These are phyloP conservation scores for Aramus guarauna DNA, from an alignment of 2,113 vertebrate genomes.

Conservation along the genomic window DNA sequence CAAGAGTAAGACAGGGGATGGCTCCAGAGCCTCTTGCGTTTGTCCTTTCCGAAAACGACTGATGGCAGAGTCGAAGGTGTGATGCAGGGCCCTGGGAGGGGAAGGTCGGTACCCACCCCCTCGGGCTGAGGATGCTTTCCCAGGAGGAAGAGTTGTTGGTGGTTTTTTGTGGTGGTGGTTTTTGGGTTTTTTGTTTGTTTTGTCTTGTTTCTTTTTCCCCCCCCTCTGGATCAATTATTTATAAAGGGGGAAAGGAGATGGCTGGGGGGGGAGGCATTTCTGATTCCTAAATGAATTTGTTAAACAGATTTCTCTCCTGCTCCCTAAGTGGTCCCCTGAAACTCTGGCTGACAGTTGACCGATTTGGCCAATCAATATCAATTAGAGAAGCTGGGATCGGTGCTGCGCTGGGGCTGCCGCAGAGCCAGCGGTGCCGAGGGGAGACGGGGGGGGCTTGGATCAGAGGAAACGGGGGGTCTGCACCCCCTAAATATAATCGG, in stretches of 20 bases:
- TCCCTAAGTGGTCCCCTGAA: slow-evolving; percentile 87
- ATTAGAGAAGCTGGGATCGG: slow-evolving; percentile 59
- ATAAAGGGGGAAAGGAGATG: slow-evolving; percentile 61
- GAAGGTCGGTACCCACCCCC: neutral
- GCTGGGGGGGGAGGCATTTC: neutral
- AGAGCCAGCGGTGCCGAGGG: neutral
- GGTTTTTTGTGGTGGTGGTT: neutral
- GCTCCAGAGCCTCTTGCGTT: neutral
- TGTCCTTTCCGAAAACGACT: neutral
- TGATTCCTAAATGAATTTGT: slow-evolving; percentile 89
- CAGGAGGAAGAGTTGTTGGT: neutral
- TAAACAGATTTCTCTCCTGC: slow-evolving; percentile 81
- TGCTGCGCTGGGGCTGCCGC: neutral
- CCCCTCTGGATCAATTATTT: slow-evolving; percentile 84
- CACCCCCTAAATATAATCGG: neutral
- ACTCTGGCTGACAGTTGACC: slow-evolving; percentile 89
- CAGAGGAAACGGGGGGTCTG: rapidly evolving
- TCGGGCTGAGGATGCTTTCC: neutral
- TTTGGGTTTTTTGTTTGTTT: no score
- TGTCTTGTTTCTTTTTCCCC: no score
- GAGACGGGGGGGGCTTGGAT: no score
- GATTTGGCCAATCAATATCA: slow-evolving; percentile 87
- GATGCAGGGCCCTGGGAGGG: neutral
- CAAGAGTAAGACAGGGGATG: neutral
- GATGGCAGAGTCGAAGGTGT: neutral